A percentile compares a stretch with the other conserved stretches of the same genome.
These are phyloP conservation scores for Cosmopolites sordidus DNA, from an alignment of 2,888 invertebrate species.

Conservation along the genomic window DNA sequence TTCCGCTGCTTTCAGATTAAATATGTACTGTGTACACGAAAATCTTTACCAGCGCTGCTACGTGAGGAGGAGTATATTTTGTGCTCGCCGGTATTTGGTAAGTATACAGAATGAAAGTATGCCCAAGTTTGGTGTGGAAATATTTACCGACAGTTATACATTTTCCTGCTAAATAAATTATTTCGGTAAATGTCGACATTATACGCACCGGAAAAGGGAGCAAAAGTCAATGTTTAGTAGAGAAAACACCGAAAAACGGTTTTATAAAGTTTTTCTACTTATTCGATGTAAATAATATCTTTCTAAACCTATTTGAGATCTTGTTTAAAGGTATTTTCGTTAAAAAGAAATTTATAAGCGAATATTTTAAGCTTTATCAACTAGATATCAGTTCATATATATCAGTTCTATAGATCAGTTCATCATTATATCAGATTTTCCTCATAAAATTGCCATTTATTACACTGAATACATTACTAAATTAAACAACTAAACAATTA, in stretches of 20 bases:
- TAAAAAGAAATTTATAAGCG: too few relatives aligned
- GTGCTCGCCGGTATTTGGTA: slow-evolving; percentile 46
- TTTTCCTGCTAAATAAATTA: slow-evolving; percentile 52
- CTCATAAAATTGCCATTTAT: too few relatives aligned
- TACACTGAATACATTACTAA: too few relatives aligned
- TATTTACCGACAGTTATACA: slow-evolving; percentile 52
- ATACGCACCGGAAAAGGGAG: slow-evolving; percentile 44
- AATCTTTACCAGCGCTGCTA: slow-evolving; percentile 43
- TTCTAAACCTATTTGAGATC: too few relatives aligned
- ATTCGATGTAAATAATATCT: slow-evolving; percentile 21
- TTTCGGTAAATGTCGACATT: slow-evolving; percentile 50
- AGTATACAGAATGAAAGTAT: slow-evolving; percentile 49
- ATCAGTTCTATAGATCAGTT: too few relatives aligned
- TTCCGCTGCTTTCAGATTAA: slow-evolving; percentile 38
- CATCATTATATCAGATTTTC: too few relatives aligned
- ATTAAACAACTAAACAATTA: too few relatives aligned
- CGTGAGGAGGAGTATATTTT: slow-evolving; percentile 45
- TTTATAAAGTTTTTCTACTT: slow-evolving; percentile 28
- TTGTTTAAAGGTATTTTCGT: too few relatives aligned
- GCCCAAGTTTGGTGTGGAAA: slow-evolving; percentile 49
- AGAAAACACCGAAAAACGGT: slow-evolving; percentile 41
- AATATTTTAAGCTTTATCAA: too few relatives aligned
- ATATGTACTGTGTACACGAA: slow-evolving; percentile 45
- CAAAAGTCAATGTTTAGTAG: slow-evolving; percentile 47
- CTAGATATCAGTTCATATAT: too few relatives aligned